Percentiles rank a stretch among this genome's conserved stretches.
phyloP scores from a whole-genome alignment of 1,140 invertebrate species.

The Orchesella cincta region DNA sequence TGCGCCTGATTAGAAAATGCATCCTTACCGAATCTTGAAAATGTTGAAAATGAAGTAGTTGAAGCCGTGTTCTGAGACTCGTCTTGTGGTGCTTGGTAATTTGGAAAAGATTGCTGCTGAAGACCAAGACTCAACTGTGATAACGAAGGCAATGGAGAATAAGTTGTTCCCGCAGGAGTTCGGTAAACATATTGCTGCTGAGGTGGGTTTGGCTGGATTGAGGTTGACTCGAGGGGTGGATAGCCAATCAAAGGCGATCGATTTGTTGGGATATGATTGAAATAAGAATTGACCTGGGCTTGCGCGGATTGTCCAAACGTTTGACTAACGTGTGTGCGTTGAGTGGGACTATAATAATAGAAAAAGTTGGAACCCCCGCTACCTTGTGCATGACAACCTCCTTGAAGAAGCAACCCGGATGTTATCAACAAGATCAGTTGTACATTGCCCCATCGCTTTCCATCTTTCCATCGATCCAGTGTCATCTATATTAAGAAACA shows the following conservation, averaged over 20 bases:
- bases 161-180: too few relatives aligned
- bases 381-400: background rate
- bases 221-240: too few relatives aligned
- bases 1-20: background rate
- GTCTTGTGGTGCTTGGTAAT: too few relatives aligned
- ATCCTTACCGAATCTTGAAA: background rate
- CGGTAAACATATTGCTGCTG: background rate
- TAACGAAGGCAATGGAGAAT: too few relatives aligned
- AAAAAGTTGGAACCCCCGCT: background rate
- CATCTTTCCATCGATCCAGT: background rate
- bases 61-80: too few relatives aligned
- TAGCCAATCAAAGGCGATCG: too few relatives aligned
- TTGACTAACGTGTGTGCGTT: background rate
- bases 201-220: background rate
- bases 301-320: too few relatives aligned
- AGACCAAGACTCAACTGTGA: too few relatives aligned
- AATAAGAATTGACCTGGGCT: background rate
- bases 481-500: slow-evolving; percentile 3
- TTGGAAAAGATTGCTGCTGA: too few relatives aligned
- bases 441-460: background rate
- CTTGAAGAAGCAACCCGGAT: background rate
- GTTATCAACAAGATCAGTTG: background rate
- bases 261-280: background rate
- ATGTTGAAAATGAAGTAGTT: too few relatives aligned
- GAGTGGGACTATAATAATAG: slow-evolving; percentile 4